Evolutionary conservation across 2,797 vertebrate genomes (phyloP), one percentile per base, ranked within the genome.

Genomic region (Gymnoscopelus braueri): DNA sequence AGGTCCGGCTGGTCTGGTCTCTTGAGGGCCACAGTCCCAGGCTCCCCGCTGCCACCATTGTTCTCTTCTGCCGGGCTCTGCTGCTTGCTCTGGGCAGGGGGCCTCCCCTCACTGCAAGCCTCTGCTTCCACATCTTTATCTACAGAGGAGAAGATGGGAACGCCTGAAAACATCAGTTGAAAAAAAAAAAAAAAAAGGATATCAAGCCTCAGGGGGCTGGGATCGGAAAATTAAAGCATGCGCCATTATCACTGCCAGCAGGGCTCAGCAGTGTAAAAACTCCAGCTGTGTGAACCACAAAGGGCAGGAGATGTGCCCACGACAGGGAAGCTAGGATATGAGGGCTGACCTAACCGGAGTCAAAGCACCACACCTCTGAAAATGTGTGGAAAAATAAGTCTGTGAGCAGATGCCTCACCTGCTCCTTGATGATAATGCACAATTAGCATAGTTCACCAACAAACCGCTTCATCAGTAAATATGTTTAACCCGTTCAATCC

Each of bases 1-100:
- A 89, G 88, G 74, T 97, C 97, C 48, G 94, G 90, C 63, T 93
- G 93, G 54, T 96, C 96, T 2, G 91, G 79, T 29, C 83, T 91
- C 77, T 87, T 90, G 49, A 89, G 78, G 51, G 65, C 82, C 5
- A 55, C 84, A 0, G 82, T 60, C 4, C 90, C 78, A 74, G 79
- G 79, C 90, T 89, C 69, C 58, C 78, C 91, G 82, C 90, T 84
- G 82, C 84, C 79, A 69, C 71, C 88, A 77, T 90, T 85, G 78
- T 81, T 91, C 23, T 93, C 91, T 61, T 91, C 88, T 5, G 88
- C 85, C 0, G 84, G 62, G 53, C 5, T 65, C 32, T 35, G 59
- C n/a, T 68, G 74, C 54, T 70, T 71, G 35, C 81, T 68, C 50
- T 79, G 80, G 58, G 76, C 76, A 1, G 69, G 49, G 2, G 60